phyloP scores from a whole-genome alignment of 2,888 invertebrate species.

The Microchrysa polita region DNA sequence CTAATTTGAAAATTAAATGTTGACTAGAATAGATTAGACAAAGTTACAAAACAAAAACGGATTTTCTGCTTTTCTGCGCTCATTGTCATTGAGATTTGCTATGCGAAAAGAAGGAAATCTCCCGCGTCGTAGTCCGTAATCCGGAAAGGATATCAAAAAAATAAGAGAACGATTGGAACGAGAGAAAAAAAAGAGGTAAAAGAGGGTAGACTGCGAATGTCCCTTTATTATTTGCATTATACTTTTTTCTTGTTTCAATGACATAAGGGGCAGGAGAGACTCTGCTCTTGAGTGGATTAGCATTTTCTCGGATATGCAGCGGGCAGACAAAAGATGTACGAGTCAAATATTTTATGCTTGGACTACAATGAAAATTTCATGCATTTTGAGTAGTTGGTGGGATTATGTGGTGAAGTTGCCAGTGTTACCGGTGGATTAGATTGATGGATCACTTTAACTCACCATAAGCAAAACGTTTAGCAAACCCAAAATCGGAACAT shows the following conservation, averaged over 20 bases:
- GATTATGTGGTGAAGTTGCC: not conserved
- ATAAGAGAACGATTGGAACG: not conserved
- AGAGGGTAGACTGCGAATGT: slow-evolving; percentile 16
- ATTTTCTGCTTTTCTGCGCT: slow-evolving; percentile 20
- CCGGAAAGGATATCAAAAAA: not conserved
- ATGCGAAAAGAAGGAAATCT: slow-evolving; percentile 1
- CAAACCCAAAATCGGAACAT: too few species aligned
- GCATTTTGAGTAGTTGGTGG: slow-evolving; percentile 17
- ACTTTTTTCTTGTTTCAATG: not conserved
- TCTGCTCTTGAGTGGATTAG: slow-evolving; percentile 24
- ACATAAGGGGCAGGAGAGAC: too few species aligned
- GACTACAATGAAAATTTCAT: slow-evolving; percentile 41
- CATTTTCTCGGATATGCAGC: slow-evolving; percentile 31
- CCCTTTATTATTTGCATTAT: slow-evolving; percentile 23
- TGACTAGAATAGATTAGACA: slow-evolving; percentile 37
- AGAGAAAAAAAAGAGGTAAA: slow-evolving; percentile 6
- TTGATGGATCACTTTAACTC: too few species aligned
- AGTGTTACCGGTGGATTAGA: slow-evolving; percentile 13
- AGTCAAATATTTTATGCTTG: slow-evolving; percentile 37
- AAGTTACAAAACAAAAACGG: slow-evolving; percentile 38
- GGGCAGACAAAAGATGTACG: slow-evolving; percentile 37
- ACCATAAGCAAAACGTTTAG: too few species aligned
- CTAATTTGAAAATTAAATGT: slow-evolving; percentile 43
- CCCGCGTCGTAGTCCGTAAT: not conserved
- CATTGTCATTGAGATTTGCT: slow-evolving; percentile 2